These are phyloP conservation scores for Bathynomus jamesi DNA, from an alignment of 1,140 invertebrate genomes.

Conservation along the genomic window DNA sequence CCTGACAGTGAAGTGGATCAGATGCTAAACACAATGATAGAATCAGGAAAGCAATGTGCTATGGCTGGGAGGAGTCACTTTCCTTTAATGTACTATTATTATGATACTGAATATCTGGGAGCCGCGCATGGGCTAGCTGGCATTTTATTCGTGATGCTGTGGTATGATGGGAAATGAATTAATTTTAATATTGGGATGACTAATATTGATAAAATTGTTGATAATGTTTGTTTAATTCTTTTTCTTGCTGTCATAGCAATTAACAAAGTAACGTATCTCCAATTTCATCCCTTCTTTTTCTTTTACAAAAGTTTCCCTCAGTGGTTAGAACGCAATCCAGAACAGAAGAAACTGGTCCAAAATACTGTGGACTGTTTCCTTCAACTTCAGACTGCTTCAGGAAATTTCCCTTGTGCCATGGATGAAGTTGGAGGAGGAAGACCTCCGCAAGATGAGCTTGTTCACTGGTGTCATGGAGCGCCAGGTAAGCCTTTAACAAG, in stretches of 20 bases:
- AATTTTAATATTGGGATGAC: background rate
- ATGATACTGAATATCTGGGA: constrained; percentile 70
- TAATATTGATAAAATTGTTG: background rate
- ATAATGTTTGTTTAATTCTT: no score
- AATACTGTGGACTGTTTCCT: constrained; percentile 54
- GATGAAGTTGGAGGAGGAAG: constrained; percentile 55
- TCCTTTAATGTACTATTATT: constrained; percentile 78
- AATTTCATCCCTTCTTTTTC: background rate
- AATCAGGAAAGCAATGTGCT: constrained; percentile 62
- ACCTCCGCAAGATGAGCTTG: constrained; percentile 53
- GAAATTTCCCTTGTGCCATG: constrained; percentile 69
- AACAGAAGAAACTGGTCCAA: constrained; percentile 50
- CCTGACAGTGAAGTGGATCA: constrained; percentile 41
- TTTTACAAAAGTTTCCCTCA: constrained; percentile 20
- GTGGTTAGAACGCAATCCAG: constrained; percentile 42
- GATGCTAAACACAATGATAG: constrained; percentile 59
- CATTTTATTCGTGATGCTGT: constrained; percentile 47
- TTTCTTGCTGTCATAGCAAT: no score
- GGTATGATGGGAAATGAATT: constrained; percentile 5
- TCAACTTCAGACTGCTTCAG: constrained; percentile 55
- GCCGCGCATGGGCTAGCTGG: constrained; percentile 66
- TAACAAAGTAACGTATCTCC: no score
- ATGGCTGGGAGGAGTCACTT: constrained; percentile 50
- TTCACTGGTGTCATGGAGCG: constrained; percentile 86
- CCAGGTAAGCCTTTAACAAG: constrained; percentile 52